Conservation (phyloP, 2,113 vertebrate species). For the Ranitomeya imitator region DNA sequence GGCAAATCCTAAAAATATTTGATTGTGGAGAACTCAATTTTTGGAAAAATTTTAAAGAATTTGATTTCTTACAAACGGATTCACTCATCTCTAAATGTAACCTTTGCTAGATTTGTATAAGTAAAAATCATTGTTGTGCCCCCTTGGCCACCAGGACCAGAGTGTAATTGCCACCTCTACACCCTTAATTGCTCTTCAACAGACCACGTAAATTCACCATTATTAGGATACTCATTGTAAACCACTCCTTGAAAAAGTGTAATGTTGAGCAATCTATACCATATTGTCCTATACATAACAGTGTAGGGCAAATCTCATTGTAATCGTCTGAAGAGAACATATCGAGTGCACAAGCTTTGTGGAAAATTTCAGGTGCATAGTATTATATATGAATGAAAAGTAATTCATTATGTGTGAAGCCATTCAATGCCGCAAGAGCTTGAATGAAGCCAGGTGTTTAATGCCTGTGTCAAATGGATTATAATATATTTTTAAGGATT, state of each 20-base stretch:
- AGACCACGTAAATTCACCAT: background rate
- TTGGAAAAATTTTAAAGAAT: too few relatives aligned
- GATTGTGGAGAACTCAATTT: too few relatives aligned
- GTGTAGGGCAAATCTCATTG: background rate
- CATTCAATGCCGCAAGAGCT: background rate
- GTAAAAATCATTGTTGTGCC: too few relatives aligned
- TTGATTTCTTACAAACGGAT: too few relatives aligned
- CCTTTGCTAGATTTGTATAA: too few relatives aligned
- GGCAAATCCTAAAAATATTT: too few relatives aligned
- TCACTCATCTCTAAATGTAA: too few relatives aligned
- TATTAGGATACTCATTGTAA: background rate
- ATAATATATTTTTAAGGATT: slow-evolving; percentile 36
- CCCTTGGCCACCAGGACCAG: rapidly evolving
- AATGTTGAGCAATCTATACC: background rate
- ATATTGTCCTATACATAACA: background rate
- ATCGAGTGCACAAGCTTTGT: slow-evolving; percentile 3
- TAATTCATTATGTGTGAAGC: slow-evolving; percentile 31
- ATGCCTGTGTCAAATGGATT: slow-evolving; percentile 33
- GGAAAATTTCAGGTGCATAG: background rate
- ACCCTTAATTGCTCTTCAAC: background rate
- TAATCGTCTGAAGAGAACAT: background rate
- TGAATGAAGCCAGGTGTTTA: slow-evolving; percentile 43
- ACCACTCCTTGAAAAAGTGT: background rate
- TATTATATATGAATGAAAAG: slow-evolving; percentile 27
- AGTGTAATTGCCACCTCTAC: background rate